Conservation (phyloP, 2,113 vertebrate genomes). For the Vombatus ursinus region DNA sequence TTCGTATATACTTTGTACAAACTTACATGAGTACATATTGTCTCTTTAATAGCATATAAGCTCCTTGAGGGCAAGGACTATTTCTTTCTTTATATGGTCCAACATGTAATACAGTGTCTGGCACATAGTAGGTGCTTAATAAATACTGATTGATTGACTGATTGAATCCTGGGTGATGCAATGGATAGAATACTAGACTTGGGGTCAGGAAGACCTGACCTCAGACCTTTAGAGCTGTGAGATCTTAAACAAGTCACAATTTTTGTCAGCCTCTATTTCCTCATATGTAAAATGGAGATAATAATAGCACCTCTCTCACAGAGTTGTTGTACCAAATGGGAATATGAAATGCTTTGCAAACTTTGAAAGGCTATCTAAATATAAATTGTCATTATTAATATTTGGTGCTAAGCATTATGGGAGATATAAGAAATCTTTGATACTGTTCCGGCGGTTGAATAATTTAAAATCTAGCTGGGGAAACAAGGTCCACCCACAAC, state of each 20-base stretch:
- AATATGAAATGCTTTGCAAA: neutral
- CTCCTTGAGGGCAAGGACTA: neutral
- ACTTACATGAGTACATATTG: neutral
- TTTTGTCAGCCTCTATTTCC: neutral
- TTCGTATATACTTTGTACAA: neutral
- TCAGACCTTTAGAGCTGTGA: neutral
- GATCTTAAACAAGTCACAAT: neutral
- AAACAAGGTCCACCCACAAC: neutral
- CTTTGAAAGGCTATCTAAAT: neutral
- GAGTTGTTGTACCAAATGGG: neutral
- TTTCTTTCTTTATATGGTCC: neutral
- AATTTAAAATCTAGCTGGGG: neutral
- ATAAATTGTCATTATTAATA: neutral
- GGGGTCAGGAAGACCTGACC: neutral
- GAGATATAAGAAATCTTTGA: neutral
- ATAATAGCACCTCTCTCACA: neutral
- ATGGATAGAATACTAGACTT: neutral
- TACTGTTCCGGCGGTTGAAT: neutral
- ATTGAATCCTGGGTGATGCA: neutral
- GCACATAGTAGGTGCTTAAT: neutral
- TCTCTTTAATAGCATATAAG: neutral
- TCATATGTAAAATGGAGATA: neutral
- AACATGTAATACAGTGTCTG: neutral
- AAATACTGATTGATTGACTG: neutral
- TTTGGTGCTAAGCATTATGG: neutral